These are phyloP conservation scores for Hippoglossus stenolepis DNA, from an alignment of 2,113 vertebrate genomes.

Conservation along the genomic window DNA sequence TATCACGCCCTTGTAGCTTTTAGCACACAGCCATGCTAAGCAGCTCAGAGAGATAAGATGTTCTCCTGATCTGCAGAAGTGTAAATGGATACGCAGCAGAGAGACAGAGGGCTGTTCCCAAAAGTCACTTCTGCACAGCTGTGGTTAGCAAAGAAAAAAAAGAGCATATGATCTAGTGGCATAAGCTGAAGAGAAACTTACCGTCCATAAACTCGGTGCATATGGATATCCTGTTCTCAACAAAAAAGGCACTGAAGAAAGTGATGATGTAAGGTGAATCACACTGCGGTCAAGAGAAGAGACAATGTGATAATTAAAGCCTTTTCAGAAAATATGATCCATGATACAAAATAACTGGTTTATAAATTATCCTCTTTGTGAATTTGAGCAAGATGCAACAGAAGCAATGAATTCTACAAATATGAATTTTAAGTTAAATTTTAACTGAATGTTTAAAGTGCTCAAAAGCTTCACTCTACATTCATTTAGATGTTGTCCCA, in stretches of 20 bases:
- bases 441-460: too few species aligned
- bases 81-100: slow-evolving; percentile 72
- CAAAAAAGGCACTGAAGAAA: slow-evolving; percentile 99
- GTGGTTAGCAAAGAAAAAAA: slow-evolving; percentile 2
- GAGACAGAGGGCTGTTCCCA: slow-evolving; percentile 31
- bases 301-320: background rate
- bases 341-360: background rate
- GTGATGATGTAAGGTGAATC: slow-evolving; percentile 99
- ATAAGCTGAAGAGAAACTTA: slow-evolving; percentile 81
- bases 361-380: background rate
- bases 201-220: slow-evolving; percentile 99
- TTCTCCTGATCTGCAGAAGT: slow-evolving; percentile 70
- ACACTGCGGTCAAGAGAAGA: slow-evolving; percentile 87
- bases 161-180: background rate
- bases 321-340: background rate
- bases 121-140: slow-evolving; percentile 27
- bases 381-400: background rate
- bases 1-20: slow-evolving; percentile 80
- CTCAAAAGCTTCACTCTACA: too few species aligned
- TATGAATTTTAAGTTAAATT: too few species aligned
- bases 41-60: slow-evolving; percentile 60
- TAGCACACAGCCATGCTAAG: slow-evolving; percentile 73
- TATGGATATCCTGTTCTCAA: slow-evolving; percentile 98
- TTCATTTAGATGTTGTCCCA: too few species aligned
- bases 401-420: background rate